Evolutionary conservation across 1,140 invertebrate genomes (phyloP).

Genomic region (Formica selysi): DNA sequence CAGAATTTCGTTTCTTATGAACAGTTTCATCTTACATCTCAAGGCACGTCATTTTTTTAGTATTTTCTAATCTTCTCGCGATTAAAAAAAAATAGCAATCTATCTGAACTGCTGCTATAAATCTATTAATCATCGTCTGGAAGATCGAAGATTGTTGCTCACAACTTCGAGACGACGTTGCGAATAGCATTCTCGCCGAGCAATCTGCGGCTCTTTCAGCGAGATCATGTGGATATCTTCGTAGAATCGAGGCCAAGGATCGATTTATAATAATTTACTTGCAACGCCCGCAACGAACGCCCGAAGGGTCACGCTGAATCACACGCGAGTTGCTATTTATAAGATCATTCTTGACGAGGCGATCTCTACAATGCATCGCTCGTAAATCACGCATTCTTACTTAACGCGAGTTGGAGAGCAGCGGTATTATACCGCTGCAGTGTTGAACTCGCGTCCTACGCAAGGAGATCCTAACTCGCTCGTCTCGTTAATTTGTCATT

Average conservation of each 20-base stretch:
- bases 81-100: not conserved
- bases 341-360: constrained; percentile 57
- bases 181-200: not conserved
- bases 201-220: constrained; percentile 40
- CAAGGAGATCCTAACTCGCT: constrained; percentile 9
- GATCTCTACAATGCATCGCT: constrained; percentile 59
- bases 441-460: constrained; percentile 11
- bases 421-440: not conserved
- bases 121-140: constrained; percentile 63
- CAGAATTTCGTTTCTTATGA: not conserved
- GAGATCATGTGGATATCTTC: not conserved
- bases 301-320: constrained; percentile 56
- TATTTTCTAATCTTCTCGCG: constrained; percentile 17
- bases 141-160: constrained; percentile 37
- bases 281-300: constrained; percentile 39
- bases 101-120: not conserved
- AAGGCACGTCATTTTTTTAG: not conserved
- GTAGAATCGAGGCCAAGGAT: constrained; percentile 50
- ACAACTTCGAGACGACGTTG: constrained; percentile 18
- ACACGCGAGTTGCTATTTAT: constrained; percentile 66
- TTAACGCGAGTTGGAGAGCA: constrained; percentile 60
- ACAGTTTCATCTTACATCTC: not conserved
- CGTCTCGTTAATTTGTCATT: constrained; percentile 44
- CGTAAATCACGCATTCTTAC: constrained; percentile 76
- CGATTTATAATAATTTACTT: constrained; percentile 71